phyloP scores from a whole-genome alignment of 2,888 invertebrate species.

The Carterocephalus palaemon region DNA sequence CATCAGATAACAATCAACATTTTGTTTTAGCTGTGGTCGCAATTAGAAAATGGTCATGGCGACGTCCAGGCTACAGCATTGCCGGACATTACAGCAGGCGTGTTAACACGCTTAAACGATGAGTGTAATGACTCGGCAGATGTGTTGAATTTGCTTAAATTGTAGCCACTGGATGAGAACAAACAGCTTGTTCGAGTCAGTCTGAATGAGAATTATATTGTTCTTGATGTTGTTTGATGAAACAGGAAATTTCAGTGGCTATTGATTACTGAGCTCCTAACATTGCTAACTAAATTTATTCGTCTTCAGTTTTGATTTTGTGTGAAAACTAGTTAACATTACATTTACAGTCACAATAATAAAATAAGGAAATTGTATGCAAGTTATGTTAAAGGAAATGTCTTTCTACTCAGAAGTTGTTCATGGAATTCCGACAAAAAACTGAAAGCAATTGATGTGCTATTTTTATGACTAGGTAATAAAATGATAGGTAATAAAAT shows the following conservation, averaged over 20 bases:
- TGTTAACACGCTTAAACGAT: slow-evolving; percentile 73
- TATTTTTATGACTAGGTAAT: too few relatives aligned
- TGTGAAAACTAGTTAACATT: too few relatives aligned
- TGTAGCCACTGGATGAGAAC: slow-evolving; percentile 35
- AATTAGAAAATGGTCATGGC: slow-evolving; percentile 60
- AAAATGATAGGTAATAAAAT: too few relatives aligned
- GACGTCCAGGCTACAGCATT: slow-evolving; percentile 58
- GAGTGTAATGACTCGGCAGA: slow-evolving; percentile 74
- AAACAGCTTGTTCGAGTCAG: background rate
- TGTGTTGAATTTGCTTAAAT: slow-evolving; percentile 67
- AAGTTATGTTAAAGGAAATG: background rate
- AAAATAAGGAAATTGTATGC: background rate
- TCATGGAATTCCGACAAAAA: slow-evolving; percentile 9
- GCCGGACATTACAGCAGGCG: slow-evolving; percentile 62
- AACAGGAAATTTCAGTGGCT: too few relatives aligned
- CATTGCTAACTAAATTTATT: too few relatives aligned
- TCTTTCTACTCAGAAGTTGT: background rate
- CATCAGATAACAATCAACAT: slow-evolving; percentile 15
- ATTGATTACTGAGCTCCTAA: background rate
- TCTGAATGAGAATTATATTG: slow-evolving; percentile 8
- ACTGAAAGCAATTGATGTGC: too few relatives aligned
- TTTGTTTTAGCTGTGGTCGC: slow-evolving; percentile 40
- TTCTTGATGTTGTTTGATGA: background rate
- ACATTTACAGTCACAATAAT: background rate
- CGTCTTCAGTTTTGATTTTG: too few relatives aligned